Percentiles rank a stretch among this genome's conserved stretches.
Evolutionary conservation across 2,797 vertebrate species (phyloP).

Genomic region (Gouania willdenowi): DNA sequence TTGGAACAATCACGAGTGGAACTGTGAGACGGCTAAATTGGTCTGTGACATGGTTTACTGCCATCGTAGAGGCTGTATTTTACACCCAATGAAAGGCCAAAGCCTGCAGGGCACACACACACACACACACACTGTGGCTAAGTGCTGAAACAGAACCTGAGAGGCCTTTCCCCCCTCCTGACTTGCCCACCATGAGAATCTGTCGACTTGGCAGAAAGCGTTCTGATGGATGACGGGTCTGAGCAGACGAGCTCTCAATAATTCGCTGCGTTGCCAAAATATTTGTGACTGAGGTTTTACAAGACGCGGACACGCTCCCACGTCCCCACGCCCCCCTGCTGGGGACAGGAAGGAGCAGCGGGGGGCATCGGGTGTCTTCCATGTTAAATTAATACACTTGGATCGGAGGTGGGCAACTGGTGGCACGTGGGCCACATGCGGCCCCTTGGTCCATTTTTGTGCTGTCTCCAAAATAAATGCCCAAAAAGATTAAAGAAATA

Average conservation of each 20-base stretch:
- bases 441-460: too few species aligned
- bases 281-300: conserved; percentile 40
- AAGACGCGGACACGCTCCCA: conserved; percentile 25
- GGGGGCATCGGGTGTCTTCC: too few species aligned
- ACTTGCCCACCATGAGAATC: conserved; percentile 45
- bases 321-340: conserved; percentile 33
- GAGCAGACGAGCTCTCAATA: conserved; percentile 47
- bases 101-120: conserved; percentile 5
- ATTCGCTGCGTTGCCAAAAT: conserved; percentile 67
- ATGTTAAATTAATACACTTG: too few species aligned
- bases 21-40: conserved; percentile 28
- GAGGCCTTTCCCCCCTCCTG: conserved; percentile 27
- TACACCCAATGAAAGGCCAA: conserved; percentile 17
- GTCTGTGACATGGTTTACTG: conserved; percentile 38
- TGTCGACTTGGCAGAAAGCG: conserved; percentile 59
- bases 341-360: conserved; percentile 7
- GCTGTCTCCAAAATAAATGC: too few species aligned
- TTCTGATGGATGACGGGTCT: conserved; percentile 49
- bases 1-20: conserved; percentile 13
- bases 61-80: conserved; percentile 31
- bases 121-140: conserved; percentile 2
- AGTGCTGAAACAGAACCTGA: conserved; percentile 39
- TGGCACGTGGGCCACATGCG: too few species aligned
- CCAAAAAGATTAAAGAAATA: too few species aligned
- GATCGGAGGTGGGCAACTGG: too few species aligned